A percentile compares a stretch with the other conserved stretches of the same genome.
phyloP scores from a whole-genome alignment of 1,140 invertebrate genomes.

The Drosophila simulans region DNA sequence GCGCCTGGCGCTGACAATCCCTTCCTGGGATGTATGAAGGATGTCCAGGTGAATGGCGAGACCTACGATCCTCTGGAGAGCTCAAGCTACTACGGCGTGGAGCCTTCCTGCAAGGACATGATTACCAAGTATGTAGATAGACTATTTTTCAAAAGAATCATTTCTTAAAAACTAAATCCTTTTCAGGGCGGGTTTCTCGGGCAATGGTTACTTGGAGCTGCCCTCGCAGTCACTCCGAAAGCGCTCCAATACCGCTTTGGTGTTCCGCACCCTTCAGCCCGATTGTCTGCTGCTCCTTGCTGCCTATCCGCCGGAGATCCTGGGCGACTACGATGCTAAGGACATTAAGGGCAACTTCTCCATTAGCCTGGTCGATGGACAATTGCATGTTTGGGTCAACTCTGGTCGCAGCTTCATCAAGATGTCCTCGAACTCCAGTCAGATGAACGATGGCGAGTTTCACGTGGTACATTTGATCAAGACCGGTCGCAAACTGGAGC shows the following conservation, averaged over 20 bases:
- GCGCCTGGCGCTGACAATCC: constrained; percentile 86
- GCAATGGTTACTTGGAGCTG: constrained; percentile 92
- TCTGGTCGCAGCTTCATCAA: constrained; percentile 88
- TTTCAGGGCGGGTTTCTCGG: constrained; percentile 89
- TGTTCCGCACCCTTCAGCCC: constrained; percentile 90
- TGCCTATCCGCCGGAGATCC: constrained; percentile 87
- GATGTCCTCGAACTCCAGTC: constrained; percentile 87
- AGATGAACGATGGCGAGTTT: constrained; percentile 88
- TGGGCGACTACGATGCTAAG: constrained; percentile 84
- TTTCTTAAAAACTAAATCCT: background rate
- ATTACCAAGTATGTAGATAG: constrained; percentile 86
- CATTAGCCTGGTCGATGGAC: constrained; percentile 87
- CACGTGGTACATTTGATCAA: constrained; percentile 87
- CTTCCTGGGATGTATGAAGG: constrained; percentile 93
- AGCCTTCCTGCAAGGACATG: constrained; percentile 88
- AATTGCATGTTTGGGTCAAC: constrained; percentile 87
- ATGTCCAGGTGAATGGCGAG: constrained; percentile 90
- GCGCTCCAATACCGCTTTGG: constrained; percentile 89
- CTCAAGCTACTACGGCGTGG: constrained; percentile 90
- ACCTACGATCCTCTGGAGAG: constrained; percentile 86
- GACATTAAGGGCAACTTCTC: constrained; percentile 88
- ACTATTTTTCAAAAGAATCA: background rate
- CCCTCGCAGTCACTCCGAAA: constrained; percentile 88
- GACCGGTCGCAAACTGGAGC: constrained; percentile 86
- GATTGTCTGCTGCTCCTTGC: constrained; percentile 91